These are phyloP conservation scores for Xiphorhynchus elegans DNA, from an alignment of 2,113 vertebrate genomes.

Conservation along the genomic window DNA sequence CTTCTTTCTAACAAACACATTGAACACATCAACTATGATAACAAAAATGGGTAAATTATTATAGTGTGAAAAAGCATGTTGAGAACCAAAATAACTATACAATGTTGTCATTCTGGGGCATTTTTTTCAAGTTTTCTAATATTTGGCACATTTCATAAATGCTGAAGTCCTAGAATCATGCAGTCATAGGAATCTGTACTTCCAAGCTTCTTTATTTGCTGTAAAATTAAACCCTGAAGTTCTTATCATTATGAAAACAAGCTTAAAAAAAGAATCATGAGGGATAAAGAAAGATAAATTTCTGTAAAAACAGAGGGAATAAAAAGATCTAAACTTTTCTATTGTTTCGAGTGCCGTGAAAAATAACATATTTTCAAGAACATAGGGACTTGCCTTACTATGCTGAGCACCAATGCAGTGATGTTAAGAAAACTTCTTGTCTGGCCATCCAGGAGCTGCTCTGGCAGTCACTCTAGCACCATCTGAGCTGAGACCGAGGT, in stretches of 20 bases:
- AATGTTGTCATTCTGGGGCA: not conserved
- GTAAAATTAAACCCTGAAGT: not conserved
- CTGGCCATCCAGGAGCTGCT: not conserved
- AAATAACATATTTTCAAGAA: not conserved
- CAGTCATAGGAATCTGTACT: not conserved
- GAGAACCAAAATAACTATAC: not conserved
- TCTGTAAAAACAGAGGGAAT: not conserved
- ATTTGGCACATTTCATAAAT: not conserved
- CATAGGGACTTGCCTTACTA: fast-evolving
- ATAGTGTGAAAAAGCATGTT: not conserved
- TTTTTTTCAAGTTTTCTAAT: not conserved
- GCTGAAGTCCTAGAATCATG: not conserved
- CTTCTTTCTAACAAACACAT: not conserved
- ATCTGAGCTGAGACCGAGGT: not conserved
- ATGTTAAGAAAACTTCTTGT: not conserved
- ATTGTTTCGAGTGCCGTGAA: not conserved
- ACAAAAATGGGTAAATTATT: not conserved
- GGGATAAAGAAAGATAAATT: not conserved
- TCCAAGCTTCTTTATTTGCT: not conserved
- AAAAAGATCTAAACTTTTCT: not conserved
- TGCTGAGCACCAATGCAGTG: not conserved
- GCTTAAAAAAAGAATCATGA: not conserved
- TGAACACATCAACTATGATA: not conserved
- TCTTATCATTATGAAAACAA: not conserved
- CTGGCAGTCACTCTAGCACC: fast-evolving